Evolutionary conservation across 2,888 invertebrate species (phyloP), one percentile per base, ranked within the genome.

Genomic region (Campopleginae sp.): DNA sequence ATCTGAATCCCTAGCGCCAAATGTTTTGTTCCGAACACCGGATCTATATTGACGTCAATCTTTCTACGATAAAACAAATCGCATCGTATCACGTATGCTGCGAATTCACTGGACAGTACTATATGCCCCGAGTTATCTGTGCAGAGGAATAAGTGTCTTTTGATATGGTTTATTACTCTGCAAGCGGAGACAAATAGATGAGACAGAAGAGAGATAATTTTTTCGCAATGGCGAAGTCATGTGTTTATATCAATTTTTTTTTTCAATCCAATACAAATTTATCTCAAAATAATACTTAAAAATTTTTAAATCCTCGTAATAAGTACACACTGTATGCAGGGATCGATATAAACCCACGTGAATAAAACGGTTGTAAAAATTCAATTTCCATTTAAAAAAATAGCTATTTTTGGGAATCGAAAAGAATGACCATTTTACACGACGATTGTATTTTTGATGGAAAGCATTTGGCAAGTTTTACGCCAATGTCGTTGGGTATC

Each of bases 31-130:
- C 38, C 44, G 10, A n/a, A 75, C 33, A 63, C 12, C 12, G 23
- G 38, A 31, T 12, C 38, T 42, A 23, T 51, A 76, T 65, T 85
- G 84, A 85, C 84, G 84, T 84, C 81, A 81, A 78, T 81, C 54
- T 80, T 70, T 77, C 51, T 74, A 80, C 58, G 31, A 33, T 81
- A 72, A 72, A 51, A 38, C 48, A 51, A 46, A 71, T 58, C 58
- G 4, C 44, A 33, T 33, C 33, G 72, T 44, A 68, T 68, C 61
- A 48, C 71, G 46, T 72, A 61, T 2, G 12, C 42, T 38, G 42
- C 48, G 27, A 44, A 27, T 42, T 33, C 42, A 27, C 17, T 58
- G 17, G 27, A 44, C n/a, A 54, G 44, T 4, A 81, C 46, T 76
- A 79, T 84, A 14, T 31, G 33, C 33, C 46, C 54, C 54, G 44